A percentile compares a stretch with the other conserved stretches of the same genome.
Conservation (phyloP, 35 echinoderm and acorn worm species). For the Heliocidaris erythrogramma region DNA sequence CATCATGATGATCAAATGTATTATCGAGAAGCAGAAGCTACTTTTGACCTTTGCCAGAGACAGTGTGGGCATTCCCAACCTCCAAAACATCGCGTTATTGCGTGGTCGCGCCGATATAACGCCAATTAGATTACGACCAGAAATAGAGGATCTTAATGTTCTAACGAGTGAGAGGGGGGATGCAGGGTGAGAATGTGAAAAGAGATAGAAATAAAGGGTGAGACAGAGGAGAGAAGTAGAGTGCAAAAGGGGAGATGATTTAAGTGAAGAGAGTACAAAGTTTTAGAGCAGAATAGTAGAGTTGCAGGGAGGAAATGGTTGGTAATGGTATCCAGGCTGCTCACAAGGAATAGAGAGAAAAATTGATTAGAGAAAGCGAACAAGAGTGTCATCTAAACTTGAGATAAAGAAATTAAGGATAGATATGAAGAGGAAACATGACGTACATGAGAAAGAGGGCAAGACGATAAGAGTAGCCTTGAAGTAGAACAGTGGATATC, state of each 20-base stretch:
- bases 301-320: neutral
- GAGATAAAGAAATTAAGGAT: too few species aligned
- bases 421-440: too few species aligned
- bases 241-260: neutral
- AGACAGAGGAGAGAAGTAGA: neutral
- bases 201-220: neutral
- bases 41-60: neutral
- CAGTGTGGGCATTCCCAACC: neutral
- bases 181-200: neutral
- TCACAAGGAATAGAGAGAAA: too few species aligned
- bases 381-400: too few species aligned
- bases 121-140: neutral
- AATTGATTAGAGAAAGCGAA: neutral
- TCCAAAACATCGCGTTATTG: neutral
- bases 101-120: neutral
- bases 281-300: neutral
- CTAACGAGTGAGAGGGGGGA: neutral
- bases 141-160: conserved; percentile 4
- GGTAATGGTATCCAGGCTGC: neutral
- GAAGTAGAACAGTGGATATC: too few species aligned
- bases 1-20: conserved; percentile 11
- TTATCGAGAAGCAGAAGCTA: neutral
- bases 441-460: too few species aligned
- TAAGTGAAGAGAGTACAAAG: neutral
- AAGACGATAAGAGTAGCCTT: too few species aligned